These are phyloP conservation scores for Seira ritae DNA, from an alignment of 2,888 invertebrate species.

Conservation along the genomic window DNA sequence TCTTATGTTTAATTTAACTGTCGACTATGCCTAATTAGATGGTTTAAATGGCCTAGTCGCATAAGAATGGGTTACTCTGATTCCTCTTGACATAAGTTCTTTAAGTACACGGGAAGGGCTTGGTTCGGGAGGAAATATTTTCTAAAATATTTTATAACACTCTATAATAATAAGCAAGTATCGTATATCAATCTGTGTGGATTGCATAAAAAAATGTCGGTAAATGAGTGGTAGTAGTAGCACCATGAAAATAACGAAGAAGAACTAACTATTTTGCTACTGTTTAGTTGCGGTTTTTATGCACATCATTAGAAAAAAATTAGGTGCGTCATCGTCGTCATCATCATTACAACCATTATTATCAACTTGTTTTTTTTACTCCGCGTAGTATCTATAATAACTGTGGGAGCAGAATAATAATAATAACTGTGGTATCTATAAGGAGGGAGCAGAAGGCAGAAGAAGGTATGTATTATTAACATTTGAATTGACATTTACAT, in stretches of 20 bases:
- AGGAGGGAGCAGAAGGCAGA: neutral
- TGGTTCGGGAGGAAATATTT: neutral
- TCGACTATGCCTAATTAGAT: neutral
- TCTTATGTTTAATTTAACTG: neutral
- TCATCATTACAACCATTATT: constrained; percentile 22
- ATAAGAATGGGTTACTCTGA: neutral
- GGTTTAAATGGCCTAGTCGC: neutral
- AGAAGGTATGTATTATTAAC: constrained; percentile 25
- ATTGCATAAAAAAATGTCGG: neutral
- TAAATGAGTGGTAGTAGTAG: neutral
- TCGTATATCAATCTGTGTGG: neutral
- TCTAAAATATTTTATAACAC: constrained; percentile 21
- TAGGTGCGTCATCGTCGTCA: constrained; percentile 53
- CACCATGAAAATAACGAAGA: constrained; percentile 1
- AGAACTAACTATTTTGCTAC: constrained; percentile 1
- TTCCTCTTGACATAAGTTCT: neutral
- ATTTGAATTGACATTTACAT: constrained; percentile 44
- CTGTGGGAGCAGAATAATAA: no score
- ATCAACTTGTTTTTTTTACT: constrained; percentile 8
- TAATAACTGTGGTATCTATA: no score
- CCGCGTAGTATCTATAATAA: no score
- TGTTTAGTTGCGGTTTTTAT: constrained; percentile 32
- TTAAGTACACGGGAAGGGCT: neutral
- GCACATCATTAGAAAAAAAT: constrained; percentile 35
- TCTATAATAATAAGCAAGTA: constrained; percentile 21